Evolutionary conservation across 2,888 invertebrate species (phyloP).

Genomic region (Rosalia funebris): DNA sequence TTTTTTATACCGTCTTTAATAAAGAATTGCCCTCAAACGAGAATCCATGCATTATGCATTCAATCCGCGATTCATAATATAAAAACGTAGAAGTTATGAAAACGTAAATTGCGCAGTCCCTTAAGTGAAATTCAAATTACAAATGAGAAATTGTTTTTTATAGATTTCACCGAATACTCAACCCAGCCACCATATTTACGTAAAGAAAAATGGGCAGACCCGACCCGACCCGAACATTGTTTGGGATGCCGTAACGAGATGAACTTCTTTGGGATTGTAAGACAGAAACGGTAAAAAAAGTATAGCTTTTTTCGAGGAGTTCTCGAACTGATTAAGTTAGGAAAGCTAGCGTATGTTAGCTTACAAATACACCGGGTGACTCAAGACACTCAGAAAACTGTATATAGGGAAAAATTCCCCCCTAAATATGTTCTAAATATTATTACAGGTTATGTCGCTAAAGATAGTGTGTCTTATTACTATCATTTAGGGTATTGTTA

Average conservation of each 20-base stretch:
- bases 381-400: too few relatives aligned
- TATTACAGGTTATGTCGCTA: too few relatives aligned
- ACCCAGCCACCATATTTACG: conserved; percentile 12
- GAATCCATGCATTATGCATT: conserved; percentile 15
- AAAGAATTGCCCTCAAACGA: background rate
- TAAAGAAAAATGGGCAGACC: too few relatives aligned
- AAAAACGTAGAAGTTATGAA: conserved; percentile 15
- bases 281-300: background rate
- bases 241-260: conserved; percentile 5
- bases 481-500: too few relatives aligned
- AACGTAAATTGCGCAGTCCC: conserved; percentile 6
- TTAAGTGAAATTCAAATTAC: conserved; percentile 22
- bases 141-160: conserved; percentile 22
- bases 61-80: conserved; percentile 17
- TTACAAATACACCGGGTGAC: too few relatives aligned
- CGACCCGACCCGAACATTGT: conserved; percentile 1
- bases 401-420: too few relatives aligned
- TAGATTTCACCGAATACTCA: conserved; percentile 17
- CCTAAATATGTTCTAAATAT: too few relatives aligned
- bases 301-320: background rate
- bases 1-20: background rate
- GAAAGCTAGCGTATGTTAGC: too few relatives aligned
- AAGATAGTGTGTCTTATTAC: too few relatives aligned
- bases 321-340: too few relatives aligned
- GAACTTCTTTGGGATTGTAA: conserved; percentile 15